These are phyloP conservation scores for Diadromus collaris DNA, from an alignment of 2,888 invertebrate species.

Conservation along the genomic window DNA sequence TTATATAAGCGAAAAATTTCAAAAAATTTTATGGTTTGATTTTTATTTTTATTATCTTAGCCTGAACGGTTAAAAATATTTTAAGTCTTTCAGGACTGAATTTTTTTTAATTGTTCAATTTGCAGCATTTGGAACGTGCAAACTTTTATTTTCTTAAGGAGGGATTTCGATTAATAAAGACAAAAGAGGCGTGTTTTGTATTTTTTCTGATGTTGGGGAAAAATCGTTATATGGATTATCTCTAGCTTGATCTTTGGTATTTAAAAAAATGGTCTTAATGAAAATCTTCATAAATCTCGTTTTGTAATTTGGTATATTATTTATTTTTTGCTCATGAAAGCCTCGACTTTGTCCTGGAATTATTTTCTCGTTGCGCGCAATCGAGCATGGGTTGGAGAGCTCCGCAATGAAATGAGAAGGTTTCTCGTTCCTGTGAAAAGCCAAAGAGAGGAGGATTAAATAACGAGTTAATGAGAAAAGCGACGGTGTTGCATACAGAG, in stretches of 20 bases:
- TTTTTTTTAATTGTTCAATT: no score
- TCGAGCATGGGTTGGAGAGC: background rate
- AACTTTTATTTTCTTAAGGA: no score
- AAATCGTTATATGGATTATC: no score
- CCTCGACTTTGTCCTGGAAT: background rate
- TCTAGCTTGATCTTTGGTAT: background rate
- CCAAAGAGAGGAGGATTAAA: slow-evolving; percentile 2
- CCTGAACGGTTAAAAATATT: no score
- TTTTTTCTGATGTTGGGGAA: background rate
- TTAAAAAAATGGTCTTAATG: background rate
- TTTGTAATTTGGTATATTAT: background rate
- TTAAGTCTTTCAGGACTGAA: no score
- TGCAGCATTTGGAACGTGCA: no score
- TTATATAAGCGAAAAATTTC: no score
- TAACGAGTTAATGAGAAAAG: background rate
- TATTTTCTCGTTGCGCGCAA: background rate
- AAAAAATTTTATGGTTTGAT: no score
- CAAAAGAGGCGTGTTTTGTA: background rate
- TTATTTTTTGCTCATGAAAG: background rate
- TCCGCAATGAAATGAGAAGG: slow-evolving; percentile 18
- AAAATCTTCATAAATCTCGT: background rate
- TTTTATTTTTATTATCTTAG: no score
- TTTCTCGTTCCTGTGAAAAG: background rate
- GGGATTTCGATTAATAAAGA: background rate
- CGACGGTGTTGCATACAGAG: background rate